A percentile compares a stretch with the other conserved stretches of the same genome.
Conservation (phyloP, 2,113 vertebrate species). For the Larimichthys polyactis region DNA sequence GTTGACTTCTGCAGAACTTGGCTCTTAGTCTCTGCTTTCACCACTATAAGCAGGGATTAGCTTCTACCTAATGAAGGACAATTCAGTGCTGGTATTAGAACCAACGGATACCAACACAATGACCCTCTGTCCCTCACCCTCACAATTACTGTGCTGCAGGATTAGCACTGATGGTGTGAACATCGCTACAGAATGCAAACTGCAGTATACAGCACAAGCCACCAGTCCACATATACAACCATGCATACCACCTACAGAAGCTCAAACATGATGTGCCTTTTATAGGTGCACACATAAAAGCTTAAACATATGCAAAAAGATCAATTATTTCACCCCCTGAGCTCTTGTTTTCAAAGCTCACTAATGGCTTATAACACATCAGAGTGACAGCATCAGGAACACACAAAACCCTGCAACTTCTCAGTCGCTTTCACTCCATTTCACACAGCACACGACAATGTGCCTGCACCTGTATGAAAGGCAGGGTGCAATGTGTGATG, state of each 20-base stretch:
- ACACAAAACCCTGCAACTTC: conserved; percentile 35
- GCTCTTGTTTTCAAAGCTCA: conserved; percentile 30
- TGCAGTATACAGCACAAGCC: neutral
- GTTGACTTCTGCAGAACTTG: conserved; percentile 21
- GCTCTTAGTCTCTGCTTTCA: conserved; percentile 35
- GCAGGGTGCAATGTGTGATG: conserved; percentile 7
- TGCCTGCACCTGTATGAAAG: conserved; percentile 24
- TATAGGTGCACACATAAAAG: conserved; percentile 7
- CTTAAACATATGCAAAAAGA: conserved; percentile 28
- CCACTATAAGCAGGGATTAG: conserved; percentile 74
- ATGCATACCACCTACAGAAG: conserved; percentile 7
- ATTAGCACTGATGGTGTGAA: conserved; percentile 62
- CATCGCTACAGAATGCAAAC: conserved; percentile 51
- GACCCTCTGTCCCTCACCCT: conserved; percentile 43
- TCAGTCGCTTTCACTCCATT: conserved; percentile 33
- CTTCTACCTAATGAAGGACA: conserved; percentile 75
- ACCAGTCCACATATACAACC: neutral
- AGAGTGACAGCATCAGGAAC: conserved; percentile 42
- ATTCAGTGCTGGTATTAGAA: conserved; percentile 61
- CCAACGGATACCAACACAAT: conserved; percentile 44
- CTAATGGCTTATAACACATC: conserved; percentile 61
- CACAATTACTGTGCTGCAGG: conserved; percentile 48
- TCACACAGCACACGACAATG: conserved; percentile 37
- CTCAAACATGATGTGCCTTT: conserved; percentile 27
- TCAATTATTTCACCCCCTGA: conserved; percentile 33